Evolutionary conservation across 2,797 vertebrate genomes (phyloP).

Genomic region (Coregonus ussuriensis): DNA sequence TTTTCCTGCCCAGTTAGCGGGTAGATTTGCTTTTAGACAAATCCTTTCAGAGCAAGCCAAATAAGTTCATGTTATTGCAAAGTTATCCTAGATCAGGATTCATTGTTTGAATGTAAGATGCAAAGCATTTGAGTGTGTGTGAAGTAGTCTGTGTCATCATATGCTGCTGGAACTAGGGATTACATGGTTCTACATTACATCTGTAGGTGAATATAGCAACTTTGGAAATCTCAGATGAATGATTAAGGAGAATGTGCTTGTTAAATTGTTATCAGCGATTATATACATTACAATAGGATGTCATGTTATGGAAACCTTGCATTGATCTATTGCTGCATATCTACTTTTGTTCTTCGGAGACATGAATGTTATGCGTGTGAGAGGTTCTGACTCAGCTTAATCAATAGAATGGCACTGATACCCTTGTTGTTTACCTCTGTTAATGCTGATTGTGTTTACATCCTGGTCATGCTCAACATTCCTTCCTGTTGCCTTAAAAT

Average conservation of each 20-base stretch:
- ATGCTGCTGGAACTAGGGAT: not conserved
- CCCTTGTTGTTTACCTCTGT: slow-evolving; percentile 62
- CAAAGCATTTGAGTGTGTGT: slow-evolving; percentile 5
- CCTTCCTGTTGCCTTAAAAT: slow-evolving; percentile 26
- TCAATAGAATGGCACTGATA: slow-evolving; percentile 10
- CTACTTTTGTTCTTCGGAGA: not conserved
- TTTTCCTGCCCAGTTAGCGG: slow-evolving; percentile 3
- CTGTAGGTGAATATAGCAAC: slow-evolving; percentile 51
- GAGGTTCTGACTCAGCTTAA: slow-evolving; percentile 43
- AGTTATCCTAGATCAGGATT: slow-evolving; percentile 5
- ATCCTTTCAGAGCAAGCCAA: slow-evolving; percentile 29
- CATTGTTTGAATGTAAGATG: slow-evolving; percentile 8
- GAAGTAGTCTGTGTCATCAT: slow-evolving; percentile 12
- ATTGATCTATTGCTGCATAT: slow-evolving; percentile 12
- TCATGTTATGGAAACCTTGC: slow-evolving; percentile 20
- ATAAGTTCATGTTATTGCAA: slow-evolving; percentile 1
- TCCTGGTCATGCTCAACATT: not conserved
- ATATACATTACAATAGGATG: slow-evolving; percentile 22
- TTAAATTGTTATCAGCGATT: slow-evolving; percentile 1
- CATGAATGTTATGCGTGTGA: slow-evolving; percentile 30
- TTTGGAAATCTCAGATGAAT: slow-evolving; percentile 30
- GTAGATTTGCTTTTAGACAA: slow-evolving; percentile 25
- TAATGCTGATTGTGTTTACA: slow-evolving; percentile 29
- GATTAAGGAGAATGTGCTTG: not conserved
- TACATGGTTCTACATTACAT: slow-evolving; percentile 5